These are phyloP conservation scores for Myxocyprinus asiaticus DNA, from an alignment of 2,113 vertebrate species.

Conservation along the genomic window DNA sequence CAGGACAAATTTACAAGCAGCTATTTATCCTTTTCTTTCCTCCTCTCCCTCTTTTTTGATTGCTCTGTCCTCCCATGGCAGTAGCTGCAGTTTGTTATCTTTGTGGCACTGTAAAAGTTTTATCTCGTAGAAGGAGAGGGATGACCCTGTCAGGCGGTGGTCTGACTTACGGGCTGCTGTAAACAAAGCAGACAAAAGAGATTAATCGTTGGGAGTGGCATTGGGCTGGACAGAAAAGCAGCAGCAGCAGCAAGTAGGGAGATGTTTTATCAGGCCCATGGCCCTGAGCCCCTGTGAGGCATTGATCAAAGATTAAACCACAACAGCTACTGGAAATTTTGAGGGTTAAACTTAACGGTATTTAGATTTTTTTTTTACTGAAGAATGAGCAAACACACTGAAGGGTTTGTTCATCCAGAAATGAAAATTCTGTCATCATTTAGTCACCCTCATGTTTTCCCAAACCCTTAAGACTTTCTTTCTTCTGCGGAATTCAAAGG, in stretches of 20 bases:
- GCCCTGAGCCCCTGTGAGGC: background rate
- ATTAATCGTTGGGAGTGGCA: constrained; percentile 64
- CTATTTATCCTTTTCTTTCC: constrained; percentile 61
- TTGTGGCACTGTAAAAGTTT: constrained; percentile 72
- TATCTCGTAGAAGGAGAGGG: constrained; percentile 65
- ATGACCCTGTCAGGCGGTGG: constrained; percentile 64
- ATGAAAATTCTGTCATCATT: no score
- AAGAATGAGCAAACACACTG: no score
- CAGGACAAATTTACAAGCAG: constrained; percentile 67
- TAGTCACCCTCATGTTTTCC: no score
- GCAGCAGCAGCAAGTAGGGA: background rate
- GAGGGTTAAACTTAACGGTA: background rate
- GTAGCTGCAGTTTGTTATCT: constrained; percentile 68
- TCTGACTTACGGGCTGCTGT: constrained; percentile 67
- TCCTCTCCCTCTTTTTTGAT: background rate
- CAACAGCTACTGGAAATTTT: background rate
- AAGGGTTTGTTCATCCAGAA: no score
- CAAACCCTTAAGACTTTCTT: no score
- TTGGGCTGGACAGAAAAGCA: constrained; percentile 50
- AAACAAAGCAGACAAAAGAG: constrained; percentile 69
- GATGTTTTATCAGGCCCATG: background rate
- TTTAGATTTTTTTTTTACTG: background rate
- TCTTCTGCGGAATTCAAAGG: no score
- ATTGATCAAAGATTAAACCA: background rate
- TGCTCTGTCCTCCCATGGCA: constrained; percentile 39